Base-by-base conservation (phyloP, 1,140 invertebrate species). In the Vanessa tameamea region DNA sequence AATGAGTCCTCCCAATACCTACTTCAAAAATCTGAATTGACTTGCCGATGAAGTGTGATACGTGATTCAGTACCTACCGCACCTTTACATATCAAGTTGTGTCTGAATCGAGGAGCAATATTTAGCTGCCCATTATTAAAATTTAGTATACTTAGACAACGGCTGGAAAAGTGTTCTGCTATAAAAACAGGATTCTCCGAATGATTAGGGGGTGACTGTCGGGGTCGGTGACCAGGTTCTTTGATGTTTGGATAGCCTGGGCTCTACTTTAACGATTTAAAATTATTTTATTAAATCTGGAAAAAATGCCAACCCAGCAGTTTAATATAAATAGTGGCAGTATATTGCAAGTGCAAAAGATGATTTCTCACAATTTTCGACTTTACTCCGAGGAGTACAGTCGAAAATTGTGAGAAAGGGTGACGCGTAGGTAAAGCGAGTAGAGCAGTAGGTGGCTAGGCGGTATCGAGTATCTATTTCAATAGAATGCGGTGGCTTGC, bases 401-500 rank as follows among this genome's bases (percentile, higher is more conserved):
- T 77, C 76, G 78, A 82, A 78, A 61, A 73, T 85, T 89, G 76
- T 59, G 47, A 65, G 69, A 80, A 79, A 75, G 78, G 79, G 72
- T 81, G 77, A 81, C 74, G 79, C 79, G 79, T 82, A 82, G 66
- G n/a, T 47, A 72, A 57, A 61, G 53, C 37, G 64, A 66, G 53
- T 72, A 48, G 53, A 71, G 20, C 43, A 61, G 66, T 69, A 69
- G 72, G 88, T 87, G 83, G 82, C 78, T 83, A 78, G 83, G 81
- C 79, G 82, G 81, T 77, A 78, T 76, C 73, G 77, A 76, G 83
- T 88, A 88, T 90, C 88, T 82, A 88, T 91, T 89, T 89, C 88
- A 88, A 88, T 87, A 86, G 89, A 84, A 86, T 87, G 85, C 86
- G 83, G 83, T 83, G 86, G 84, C 79, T 85, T 89, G 89, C 88